Percentiles rank a stretch among this genome's conserved stretches.
phyloP scores from a whole-genome alignment of 2,888 invertebrate genomes.

The Lacanobia oleracea region DNA sequence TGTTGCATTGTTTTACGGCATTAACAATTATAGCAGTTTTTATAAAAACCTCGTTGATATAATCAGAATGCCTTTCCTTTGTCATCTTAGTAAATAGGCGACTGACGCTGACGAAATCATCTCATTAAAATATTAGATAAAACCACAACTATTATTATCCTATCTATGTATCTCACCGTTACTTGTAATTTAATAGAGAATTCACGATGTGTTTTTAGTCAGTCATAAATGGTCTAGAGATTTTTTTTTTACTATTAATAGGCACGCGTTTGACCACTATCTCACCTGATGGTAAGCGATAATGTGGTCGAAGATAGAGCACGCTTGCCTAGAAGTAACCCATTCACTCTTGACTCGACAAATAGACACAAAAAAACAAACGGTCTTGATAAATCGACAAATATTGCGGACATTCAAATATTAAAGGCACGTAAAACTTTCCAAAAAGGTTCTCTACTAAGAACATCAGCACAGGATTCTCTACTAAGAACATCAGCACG shows the following conservation, averaged over 20 bases:
- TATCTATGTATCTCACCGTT: not conserved
- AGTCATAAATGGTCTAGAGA: slow-evolving; percentile 8
- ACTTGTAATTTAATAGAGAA: slow-evolving; percentile 6
- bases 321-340: no score
- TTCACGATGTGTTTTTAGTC: slow-evolving; percentile 9
- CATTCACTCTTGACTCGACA: no score
- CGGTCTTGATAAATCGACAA: not conserved
- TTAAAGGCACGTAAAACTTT: not conserved
- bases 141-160: slow-evolving; percentile 20
- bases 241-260: not conserved
- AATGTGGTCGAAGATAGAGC: no score
- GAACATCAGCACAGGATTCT: not conserved
- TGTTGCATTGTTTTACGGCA: slow-evolving; percentile 70
- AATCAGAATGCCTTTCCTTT: slow-evolving; percentile 63
- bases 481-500: not conserved
- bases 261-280: no score
- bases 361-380: no score
- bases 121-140: slow-evolving; percentile 55
- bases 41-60: slow-evolving; percentile 64
- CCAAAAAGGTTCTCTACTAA: not conserved
- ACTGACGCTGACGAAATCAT: slow-evolving; percentile 50
- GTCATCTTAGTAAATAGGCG: slow-evolving; percentile 52
- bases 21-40: slow-evolving; percentile 63
- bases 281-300: no score
- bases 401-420: not conserved